Percentiles rank a stretch among this genome's conserved stretches.
phyloP scores from a whole-genome alignment of 2,113 vertebrate genomes.

The Albula glossodonta region DNA sequence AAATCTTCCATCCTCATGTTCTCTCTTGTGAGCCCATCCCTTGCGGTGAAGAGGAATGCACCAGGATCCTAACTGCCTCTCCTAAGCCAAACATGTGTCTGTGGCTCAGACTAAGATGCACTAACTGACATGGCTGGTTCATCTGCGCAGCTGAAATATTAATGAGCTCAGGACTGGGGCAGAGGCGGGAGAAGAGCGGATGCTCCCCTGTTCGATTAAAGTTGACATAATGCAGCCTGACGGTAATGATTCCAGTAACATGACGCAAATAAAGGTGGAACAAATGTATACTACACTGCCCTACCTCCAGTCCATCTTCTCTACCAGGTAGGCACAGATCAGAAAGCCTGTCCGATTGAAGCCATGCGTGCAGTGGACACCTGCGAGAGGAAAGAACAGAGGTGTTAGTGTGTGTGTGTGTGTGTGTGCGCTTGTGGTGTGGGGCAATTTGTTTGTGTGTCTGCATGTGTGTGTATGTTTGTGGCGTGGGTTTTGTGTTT shows the following conservation, averaged over 20 bases:
- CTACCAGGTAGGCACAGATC: constrained; percentile 96
- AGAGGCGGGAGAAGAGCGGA: not conserved
- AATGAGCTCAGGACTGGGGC: not conserved
- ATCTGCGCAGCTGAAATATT: not conserved
- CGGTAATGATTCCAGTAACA: not conserved
- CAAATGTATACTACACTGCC: too few relatives aligned
- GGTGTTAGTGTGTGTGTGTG: not conserved
- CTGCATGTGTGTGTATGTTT: too few relatives aligned
- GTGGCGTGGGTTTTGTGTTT: too few relatives aligned
- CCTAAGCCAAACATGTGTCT: not conserved
- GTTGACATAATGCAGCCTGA: not conserved
- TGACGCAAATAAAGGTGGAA: not conserved
- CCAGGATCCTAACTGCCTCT: not conserved
- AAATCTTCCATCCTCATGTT: not conserved
- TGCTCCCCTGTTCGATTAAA: not conserved
- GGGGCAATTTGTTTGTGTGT: too few relatives aligned
- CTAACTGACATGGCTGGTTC: not conserved
- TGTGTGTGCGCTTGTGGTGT: not conserved
- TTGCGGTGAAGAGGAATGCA: not conserved
- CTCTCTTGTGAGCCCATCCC: too few relatives aligned
- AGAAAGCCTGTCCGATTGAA: constrained; percentile 98
- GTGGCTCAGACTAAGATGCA: not conserved
- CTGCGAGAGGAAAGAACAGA: constrained; percentile 60
- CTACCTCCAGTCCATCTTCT: constrained; percentile 99
- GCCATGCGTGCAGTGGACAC: constrained; percentile 97